Conservation (phyloP, 2,113 vertebrate species). For the Orientallactaga bullata region DNA sequence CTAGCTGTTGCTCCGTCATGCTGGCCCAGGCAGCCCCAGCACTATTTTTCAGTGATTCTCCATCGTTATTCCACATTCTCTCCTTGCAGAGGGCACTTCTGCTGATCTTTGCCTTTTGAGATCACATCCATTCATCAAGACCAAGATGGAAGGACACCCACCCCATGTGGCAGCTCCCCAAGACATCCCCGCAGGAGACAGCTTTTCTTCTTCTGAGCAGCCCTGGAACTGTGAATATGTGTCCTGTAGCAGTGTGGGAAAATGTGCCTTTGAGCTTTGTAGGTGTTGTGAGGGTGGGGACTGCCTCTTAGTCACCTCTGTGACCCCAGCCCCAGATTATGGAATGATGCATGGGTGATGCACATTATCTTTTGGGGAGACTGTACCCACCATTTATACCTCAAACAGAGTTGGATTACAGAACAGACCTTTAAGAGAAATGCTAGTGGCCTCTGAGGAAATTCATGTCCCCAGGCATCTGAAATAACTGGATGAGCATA, state of each 20-base stretch:
- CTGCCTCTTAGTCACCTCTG: slow-evolving; percentile 23
- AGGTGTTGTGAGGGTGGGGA: slow-evolving; percentile 55
- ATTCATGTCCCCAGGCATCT: neutral
- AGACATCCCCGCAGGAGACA: slow-evolving; percentile 51
- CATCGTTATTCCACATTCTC: neutral
- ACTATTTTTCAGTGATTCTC: neutral
- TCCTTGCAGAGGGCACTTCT: slow-evolving; percentile 55
- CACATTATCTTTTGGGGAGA: slow-evolving; percentile 40
- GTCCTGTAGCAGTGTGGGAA: slow-evolving; percentile 9
- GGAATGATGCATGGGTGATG: neutral
- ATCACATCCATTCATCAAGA: slow-evolving; percentile 71
- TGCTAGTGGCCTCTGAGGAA: neutral
- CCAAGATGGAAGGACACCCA: slow-evolving; percentile 60
- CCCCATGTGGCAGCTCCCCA: slow-evolving; percentile 47
- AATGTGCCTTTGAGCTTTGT: slow-evolving; percentile 59
- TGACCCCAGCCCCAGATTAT: neutral
- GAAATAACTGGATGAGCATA: neutral
- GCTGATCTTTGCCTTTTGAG: slow-evolving; percentile 70
- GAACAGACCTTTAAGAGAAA: slow-evolving; percentile 21
- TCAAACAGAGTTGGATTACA: slow-evolving; percentile 39
- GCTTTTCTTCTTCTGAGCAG: slow-evolving; percentile 68
- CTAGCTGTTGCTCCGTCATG: neutral
- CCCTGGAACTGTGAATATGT: slow-evolving; percentile 47
- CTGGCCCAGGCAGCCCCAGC: neutral
- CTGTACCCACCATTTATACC: slow-evolving; percentile 40